Evolutionary conservation across 2,797 vertebrate genomes (phyloP).

Genomic region (Echiichthys vipera): DNA sequence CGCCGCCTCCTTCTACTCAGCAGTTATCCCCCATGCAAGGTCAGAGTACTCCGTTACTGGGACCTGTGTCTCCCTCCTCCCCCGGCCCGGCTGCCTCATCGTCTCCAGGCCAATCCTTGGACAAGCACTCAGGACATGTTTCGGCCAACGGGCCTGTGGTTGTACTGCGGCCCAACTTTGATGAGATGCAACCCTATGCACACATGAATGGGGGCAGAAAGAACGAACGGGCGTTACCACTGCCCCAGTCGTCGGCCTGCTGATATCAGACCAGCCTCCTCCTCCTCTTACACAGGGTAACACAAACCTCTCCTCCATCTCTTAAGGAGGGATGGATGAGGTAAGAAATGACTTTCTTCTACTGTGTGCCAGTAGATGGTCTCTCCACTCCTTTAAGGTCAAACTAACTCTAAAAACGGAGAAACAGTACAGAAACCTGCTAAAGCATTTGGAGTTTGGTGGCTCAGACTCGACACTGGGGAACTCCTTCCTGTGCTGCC

Average conservation of each 20-base stretch:
- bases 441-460: constrained; percentile 81
- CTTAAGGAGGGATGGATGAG: constrained; percentile 57
- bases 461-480: constrained; percentile 72
- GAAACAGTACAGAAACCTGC: constrained; percentile 78
- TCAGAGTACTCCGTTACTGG: constrained; percentile 74
- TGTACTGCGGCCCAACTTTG: constrained; percentile 91
- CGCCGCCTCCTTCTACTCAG: constrained; percentile 85
- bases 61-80: constrained; percentile 68
- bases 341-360: constrained; percentile 82
- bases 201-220: constrained; percentile 99
- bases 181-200: constrained; percentile 95
- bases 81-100: constrained; percentile 64
- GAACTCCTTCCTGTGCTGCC: constrained; percentile 84
- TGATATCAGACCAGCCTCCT: constrained; percentile 83
- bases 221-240: constrained; percentile 93
- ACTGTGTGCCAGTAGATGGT: constrained; percentile 89
- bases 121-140: constrained; percentile 93
- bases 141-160: constrained; percentile 91
- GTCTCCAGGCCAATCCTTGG: constrained; percentile 77
- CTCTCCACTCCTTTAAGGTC: constrained; percentile 73
- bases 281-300: constrained; percentile 78
- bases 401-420: constrained; percentile 57
- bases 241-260: constrained; percentile 99
- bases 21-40: constrained; percentile 83
- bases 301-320: constrained; percentile 66